These are phyloP conservation scores for Dinocampus coccinellae DNA, from an alignment of 2,888 invertebrate species.

Conservation along the genomic window DNA sequence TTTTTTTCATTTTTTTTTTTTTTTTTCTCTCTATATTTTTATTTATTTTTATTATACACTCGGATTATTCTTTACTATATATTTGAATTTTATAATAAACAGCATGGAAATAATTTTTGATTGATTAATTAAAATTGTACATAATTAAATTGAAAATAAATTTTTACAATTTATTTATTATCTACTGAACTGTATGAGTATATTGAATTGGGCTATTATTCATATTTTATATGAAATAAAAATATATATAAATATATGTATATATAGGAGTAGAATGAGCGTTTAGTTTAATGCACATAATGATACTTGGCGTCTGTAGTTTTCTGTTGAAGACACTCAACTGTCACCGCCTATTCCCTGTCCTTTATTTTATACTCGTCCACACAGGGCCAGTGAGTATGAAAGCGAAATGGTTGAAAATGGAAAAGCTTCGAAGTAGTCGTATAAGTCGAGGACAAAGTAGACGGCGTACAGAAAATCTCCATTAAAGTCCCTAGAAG, in stretches of 20 bases:
- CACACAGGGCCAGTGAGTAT: slow-evolving; percentile 11
- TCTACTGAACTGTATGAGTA: too few species aligned
- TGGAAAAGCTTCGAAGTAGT: slow-evolving; percentile 47
- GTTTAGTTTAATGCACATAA: slow-evolving; percentile 66
- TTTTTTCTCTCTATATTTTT: slow-evolving; percentile 3
- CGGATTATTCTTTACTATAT: not conserved
- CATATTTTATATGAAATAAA: too few species aligned
- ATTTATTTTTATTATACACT: not conserved
- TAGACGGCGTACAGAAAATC: slow-evolving; percentile 69
- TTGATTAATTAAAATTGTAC: too few species aligned
- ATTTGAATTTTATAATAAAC: not conserved
- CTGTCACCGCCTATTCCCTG: slow-evolving; percentile 37
- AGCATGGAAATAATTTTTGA: too few species aligned
- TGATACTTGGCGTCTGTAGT: slow-evolving; percentile 60
- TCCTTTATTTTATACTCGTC: not conserved
- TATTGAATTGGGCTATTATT: too few species aligned
- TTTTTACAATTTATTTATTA: too few species aligned
- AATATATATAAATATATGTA: too few species aligned
- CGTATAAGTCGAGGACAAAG: slow-evolving; percentile 68
- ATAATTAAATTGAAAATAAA: too few species aligned
- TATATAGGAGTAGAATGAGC: slow-evolving; percentile 38
- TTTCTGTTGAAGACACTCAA: slow-evolving; percentile 62
- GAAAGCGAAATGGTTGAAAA: slow-evolving; percentile 27
- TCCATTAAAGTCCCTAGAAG: slow-evolving; percentile 70
- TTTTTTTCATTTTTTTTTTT: slow-evolving; percentile 2